phyloP scores from a whole-genome alignment of 1,140 invertebrate species.

The Anoplophora glabripennis region DNA sequence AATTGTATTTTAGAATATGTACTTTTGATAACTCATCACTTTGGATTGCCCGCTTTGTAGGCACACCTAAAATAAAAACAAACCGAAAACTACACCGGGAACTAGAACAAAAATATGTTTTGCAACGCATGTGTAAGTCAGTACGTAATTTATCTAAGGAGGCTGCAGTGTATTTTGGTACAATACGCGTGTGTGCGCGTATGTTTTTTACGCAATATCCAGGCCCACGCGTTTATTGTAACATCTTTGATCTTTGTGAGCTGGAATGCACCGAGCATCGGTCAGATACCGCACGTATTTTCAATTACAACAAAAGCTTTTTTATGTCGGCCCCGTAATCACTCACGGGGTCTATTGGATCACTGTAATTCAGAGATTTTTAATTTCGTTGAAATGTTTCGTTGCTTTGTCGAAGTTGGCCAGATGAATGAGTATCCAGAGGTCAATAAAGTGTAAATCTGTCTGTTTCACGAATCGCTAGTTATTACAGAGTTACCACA shows the following conservation, averaged over 20 bases:
- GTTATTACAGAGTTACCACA: no score
- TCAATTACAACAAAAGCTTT: conserved; percentile 9
- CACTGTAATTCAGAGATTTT: neutral
- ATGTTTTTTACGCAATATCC: conserved; percentile 7
- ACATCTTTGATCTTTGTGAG: conserved; percentile 2
- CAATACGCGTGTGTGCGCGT: neutral
- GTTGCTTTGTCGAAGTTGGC: neutral
- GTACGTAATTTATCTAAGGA: conserved; percentile 15
- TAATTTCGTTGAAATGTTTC: conserved; percentile 1
- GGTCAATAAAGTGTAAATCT: no score
- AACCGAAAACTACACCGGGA: neutral
- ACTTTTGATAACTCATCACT: no score
- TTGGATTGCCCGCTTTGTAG: neutral
- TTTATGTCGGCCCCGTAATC: conserved; percentile 4
- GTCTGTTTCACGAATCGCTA: no score
- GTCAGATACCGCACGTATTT: conserved; percentile 3
- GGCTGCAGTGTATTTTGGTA: conserved; percentile 14
- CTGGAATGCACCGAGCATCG: conserved; percentile 4
- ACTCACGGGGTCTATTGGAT: neutral
- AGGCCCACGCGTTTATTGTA: neutral
- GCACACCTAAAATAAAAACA: neutral
- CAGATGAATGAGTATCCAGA: no score
- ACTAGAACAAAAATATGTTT: conserved; percentile 9
- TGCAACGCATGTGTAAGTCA: conserved; percentile 10
- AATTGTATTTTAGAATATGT: no score